A percentile compares a stretch with the other conserved stretches of the same genome.
These are phyloP conservation scores for Plestiodon gilberti DNA, from an alignment of 2,113 vertebrate species.

Conservation along the genomic window DNA sequence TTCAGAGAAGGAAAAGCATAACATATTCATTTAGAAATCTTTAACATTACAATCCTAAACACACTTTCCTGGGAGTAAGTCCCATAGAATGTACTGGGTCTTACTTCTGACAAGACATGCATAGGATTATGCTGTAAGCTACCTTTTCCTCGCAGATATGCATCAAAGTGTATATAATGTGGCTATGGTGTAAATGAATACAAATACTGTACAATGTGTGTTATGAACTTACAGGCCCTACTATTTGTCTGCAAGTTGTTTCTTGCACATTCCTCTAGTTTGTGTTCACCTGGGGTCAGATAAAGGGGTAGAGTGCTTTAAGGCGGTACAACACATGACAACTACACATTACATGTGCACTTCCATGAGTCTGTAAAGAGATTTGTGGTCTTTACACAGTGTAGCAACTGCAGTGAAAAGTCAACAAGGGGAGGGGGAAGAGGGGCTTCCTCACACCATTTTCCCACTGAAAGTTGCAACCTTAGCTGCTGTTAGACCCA, in stretches of 20 bases:
- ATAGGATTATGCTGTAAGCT: no score
- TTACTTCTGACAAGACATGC: no score
- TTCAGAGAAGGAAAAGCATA: not conserved
- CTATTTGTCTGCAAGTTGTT: not conserved
- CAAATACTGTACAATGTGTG: not conserved
- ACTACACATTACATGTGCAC: not conserved
- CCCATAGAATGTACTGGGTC: no score
- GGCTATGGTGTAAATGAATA: not conserved
- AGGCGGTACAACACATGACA: not conserved
- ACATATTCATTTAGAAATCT: not conserved
- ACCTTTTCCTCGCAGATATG: no score
- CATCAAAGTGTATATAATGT: not conserved
- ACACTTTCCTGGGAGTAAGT: not conserved
- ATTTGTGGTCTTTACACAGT: not conserved
- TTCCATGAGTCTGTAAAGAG: not conserved
- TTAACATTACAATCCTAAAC: not conserved
- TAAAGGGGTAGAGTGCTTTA: not conserved
- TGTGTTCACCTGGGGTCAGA: conserved; percentile 10
- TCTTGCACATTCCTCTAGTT: not conserved
- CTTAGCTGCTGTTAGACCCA: not conserved
- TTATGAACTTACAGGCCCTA: no score
- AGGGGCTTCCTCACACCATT: no score
- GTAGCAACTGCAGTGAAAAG: not conserved
- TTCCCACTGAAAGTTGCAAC: not conserved
- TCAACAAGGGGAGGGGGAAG: not conserved